Evolutionary conservation across 2,797 vertebrate genomes (phyloP).

Genomic region (Gymnoscopelus microlampas): DNA sequence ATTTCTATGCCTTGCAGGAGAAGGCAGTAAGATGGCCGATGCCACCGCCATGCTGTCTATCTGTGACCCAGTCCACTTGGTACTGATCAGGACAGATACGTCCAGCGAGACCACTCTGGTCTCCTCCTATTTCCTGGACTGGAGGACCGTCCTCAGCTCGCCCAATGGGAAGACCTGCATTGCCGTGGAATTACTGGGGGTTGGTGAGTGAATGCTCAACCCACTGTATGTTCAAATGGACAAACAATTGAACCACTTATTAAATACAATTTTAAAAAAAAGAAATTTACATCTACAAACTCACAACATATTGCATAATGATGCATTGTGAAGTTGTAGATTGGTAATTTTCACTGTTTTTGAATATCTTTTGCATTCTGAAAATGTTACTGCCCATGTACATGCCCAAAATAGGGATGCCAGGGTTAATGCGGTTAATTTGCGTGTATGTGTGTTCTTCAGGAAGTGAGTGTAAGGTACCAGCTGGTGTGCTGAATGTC

Average conservation of each 20-base stretch:
- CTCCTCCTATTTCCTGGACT: conserved; percentile 95
- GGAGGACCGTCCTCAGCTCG: conserved; percentile 89
- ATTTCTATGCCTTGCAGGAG: conserved; percentile 77
- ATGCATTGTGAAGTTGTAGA: no score
- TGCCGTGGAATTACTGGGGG: conserved; percentile 93
- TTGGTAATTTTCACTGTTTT: no score
- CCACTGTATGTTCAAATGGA: not conserved
- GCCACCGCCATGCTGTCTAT: conserved; percentile 92
- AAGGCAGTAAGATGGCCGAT: conserved; percentile 92
- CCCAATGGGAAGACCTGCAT: conserved; percentile 84
- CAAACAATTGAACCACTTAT: not conserved
- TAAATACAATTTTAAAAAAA: not conserved
- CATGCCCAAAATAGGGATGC: no score
- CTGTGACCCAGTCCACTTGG: conserved; percentile 93
- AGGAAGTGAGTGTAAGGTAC: conserved; percentile 88
- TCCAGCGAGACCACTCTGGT: conserved; percentile 89
- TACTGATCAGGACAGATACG: conserved; percentile 92
- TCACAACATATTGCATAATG: no score
- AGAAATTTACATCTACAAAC: no score
- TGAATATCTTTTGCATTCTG: no score
- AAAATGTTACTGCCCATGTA: no score
- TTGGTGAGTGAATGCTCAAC: conserved; percentile 83
- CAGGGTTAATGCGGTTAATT: no score
- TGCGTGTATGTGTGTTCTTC: conserved; percentile 25
- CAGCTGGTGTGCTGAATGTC: conserved; percentile 92